Percentiles rank a stretch among this genome's conserved stretches.
Evolutionary conservation across 2,888 invertebrate species (phyloP).

Genomic region (Fragum whitleyi): DNA sequence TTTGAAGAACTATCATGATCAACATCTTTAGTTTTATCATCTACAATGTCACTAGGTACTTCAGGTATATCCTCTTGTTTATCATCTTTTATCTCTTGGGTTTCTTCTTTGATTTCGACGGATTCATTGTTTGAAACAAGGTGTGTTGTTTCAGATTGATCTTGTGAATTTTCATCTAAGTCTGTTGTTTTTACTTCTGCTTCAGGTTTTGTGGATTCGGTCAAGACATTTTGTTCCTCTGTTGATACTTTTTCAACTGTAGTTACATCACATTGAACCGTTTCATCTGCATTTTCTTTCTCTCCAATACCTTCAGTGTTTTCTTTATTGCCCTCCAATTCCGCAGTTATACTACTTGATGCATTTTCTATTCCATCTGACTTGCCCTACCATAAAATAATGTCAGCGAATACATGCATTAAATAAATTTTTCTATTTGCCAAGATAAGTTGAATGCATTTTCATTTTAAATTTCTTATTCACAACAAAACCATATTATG

Average conservation of each 20-base stretch:
- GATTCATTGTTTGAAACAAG: background rate
- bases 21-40: background rate
- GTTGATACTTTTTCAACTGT: background rate
- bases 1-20: background rate
- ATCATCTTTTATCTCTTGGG: background rate
- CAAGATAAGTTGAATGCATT: too few relatives aligned
- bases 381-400: background rate
- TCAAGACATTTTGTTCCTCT: background rate
- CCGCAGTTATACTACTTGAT: background rate
- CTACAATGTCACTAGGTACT: background rate
- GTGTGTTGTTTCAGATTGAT: background rate
- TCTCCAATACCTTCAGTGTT: background rate
- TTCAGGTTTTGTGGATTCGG: background rate
- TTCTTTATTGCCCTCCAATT: background rate
- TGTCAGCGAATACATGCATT: background rate
- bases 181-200: background rate
- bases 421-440: background rate
- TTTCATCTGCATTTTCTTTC: background rate
- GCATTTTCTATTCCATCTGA: constrained; percentile 1
- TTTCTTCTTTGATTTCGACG: background rate
- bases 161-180: background rate
- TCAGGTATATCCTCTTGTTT: background rate
- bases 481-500: too few relatives aligned
- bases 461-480: too few relatives aligned
- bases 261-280: background rate